Base-by-base conservation (phyloP, 2,113 vertebrate genomes). In the Tachysurus fulvidraco region DNA sequence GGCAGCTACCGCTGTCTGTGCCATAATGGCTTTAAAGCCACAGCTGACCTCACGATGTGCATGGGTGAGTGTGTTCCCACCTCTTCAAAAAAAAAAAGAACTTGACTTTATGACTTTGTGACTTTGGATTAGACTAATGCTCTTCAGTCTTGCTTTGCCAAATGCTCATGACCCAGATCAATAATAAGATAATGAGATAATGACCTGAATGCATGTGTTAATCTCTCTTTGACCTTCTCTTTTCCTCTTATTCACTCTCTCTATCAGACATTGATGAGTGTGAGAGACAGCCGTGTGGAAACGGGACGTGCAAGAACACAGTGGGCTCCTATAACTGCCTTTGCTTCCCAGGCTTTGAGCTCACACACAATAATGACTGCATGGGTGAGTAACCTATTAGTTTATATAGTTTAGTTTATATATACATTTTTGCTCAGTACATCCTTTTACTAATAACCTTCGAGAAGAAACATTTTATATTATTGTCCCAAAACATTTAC, bases 261-360 rank as follows among this genome's bases (percentile, higher is more conserved):
- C 21, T 64, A 16, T 2, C 90, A 99, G 97, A 98, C 80, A 95
- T 98, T 0, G 95, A 99, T 0, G 97, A 99, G 91, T 99, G 98
- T 60, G 97, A 98, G 92, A 92, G 93, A 17, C 96, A 97, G 91
- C 97, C 96, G 0, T 98, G 97, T 11, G 96, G 97, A 0, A 98
- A 99, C 0, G 97, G 98, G 0, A 98, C 96, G 60, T 99, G 97
- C 90, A 98, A 97, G 93, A 99, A 99, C 93, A 96, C 95, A 0
- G 94, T 97, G 9, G 97, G 98, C 86, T 99, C 98, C 92, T 99
- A 98, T 93, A 96, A 95, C 95, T 99, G 97, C 89, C 96, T 98
- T 69, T 99, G 97, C 93, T 97, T 98, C 93, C 96, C 95, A 0
- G 97, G 98, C 81, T 99, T 99, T 5, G 94, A 96, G 91, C 95